These are phyloP conservation scores for Eueides isabella DNA, from an alignment of 1,140 invertebrate species.

Conservation along the genomic window DNA sequence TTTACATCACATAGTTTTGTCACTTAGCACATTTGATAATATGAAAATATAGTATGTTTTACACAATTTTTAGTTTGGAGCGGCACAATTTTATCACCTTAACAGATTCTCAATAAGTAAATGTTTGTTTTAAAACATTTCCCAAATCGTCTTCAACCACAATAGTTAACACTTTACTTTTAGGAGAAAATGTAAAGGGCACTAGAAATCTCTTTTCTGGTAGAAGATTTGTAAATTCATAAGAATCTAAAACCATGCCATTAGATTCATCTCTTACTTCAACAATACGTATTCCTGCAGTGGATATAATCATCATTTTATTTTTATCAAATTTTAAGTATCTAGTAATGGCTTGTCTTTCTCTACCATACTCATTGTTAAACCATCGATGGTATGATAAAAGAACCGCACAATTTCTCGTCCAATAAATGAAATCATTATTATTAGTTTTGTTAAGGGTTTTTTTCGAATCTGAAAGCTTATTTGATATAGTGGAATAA, in stretches of 20 bases:
- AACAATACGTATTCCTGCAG: conserved; percentile 86
- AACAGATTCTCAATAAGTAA: conserved; percentile 62
- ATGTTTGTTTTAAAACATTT: conserved; percentile 83
- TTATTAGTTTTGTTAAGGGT: conserved; percentile 73
- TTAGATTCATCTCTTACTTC: conserved; percentile 86
- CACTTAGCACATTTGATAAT: conserved; percentile 2
- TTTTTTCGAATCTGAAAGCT: conserved; percentile 75
- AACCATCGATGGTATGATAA: conserved; percentile 86
- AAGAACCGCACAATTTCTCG: conserved; percentile 86
- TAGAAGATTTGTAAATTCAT: conserved; percentile 84
- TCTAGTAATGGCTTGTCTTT: conserved; percentile 82
- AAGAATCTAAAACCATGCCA: conserved; percentile 85
- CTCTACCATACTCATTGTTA: conserved; percentile 79
- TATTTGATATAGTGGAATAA: conserved; percentile 76
- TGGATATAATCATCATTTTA: conserved; percentile 84
- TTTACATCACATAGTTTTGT: neutral
- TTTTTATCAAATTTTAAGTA: conserved; percentile 82
- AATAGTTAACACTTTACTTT: conserved; percentile 77
- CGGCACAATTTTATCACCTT: conserved; percentile 8
- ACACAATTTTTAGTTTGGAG: neutral
- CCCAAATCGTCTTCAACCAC: conserved; percentile 83
- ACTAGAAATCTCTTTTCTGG: conserved; percentile 83
- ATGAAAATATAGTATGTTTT: neutral
- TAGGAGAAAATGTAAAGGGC: conserved; percentile 78
- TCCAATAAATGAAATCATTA: conserved; percentile 85